Conservation (phyloP, 2,797 vertebrate genomes). For the Enteromius radiatus region DNA sequence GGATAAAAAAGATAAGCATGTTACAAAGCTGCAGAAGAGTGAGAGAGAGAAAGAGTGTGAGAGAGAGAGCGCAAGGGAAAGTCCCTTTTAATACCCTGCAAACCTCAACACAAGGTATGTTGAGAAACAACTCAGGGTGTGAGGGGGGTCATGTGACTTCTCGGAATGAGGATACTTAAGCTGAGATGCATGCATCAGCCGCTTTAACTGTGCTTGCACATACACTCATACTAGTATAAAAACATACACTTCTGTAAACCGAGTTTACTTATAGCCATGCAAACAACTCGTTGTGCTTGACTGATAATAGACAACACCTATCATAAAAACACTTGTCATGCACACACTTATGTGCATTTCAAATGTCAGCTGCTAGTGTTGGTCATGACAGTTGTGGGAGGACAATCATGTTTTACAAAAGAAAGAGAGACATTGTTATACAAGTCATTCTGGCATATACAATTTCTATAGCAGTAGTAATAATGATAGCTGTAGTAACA, state of each 20-base stretch:
- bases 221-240: constrained; percentile 38
- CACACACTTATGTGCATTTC: constrained; percentile 28
- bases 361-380: constrained; percentile 33
- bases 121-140: constrained; percentile 75
- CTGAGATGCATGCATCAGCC: constrained; percentile 45
- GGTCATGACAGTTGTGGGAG: constrained; percentile 7
- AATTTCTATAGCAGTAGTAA: constrained; percentile 7
- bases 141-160: constrained; percentile 79
- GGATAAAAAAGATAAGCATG: not conserved
- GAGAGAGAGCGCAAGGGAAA: constrained; percentile 73
- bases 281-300: constrained; percentile 19
- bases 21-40: constrained; percentile 50
- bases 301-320: constrained; percentile 31
- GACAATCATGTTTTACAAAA: constrained; percentile 13
- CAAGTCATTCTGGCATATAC: not conserved
- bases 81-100: constrained; percentile 76
- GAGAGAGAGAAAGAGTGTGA: constrained; percentile 14
- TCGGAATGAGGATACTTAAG: constrained; percentile 77
- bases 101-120: constrained; percentile 79
- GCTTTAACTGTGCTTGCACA: constrained; percentile 43
- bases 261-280: constrained; percentile 20
- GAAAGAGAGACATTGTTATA: not conserved
- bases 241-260: constrained; percentile 22
- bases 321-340: constrained; percentile 52
- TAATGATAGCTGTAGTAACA: constrained; percentile 35